These are phyloP conservation scores for Trachelus stipa DNA, from an alignment of 2,888 invertebrate genomes.

Conservation along the genomic window DNA sequence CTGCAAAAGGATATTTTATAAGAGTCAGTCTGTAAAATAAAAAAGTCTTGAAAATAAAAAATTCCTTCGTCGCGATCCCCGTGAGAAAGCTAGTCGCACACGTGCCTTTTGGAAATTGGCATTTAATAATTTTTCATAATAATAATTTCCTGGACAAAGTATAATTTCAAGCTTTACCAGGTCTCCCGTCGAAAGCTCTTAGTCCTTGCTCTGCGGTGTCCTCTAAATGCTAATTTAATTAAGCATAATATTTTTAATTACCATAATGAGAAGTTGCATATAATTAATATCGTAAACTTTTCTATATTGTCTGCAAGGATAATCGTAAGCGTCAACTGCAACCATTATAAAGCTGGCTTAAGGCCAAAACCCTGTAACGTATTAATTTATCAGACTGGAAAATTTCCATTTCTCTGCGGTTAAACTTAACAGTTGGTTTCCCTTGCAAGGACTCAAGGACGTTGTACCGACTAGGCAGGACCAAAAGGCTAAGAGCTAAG, in stretches of 20 bases:
- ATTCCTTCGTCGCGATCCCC: not conserved
- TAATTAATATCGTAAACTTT: not conserved
- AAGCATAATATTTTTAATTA: not conserved
- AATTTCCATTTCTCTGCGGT: constrained; percentile 35
- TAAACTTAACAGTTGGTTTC: constrained; percentile 2
- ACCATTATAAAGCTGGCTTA: constrained; percentile 32
- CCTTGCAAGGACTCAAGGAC: constrained; percentile 8
- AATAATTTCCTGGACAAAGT: not conserved
- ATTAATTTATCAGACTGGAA: constrained; percentile 35
- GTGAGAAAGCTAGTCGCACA: not conserved
- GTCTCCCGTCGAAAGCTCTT: not conserved
- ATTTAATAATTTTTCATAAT: not conserved
- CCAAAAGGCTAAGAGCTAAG: not conserved
- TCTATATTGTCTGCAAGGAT: not conserved
- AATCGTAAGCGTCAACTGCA: not conserved
- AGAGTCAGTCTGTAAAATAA: not conserved
- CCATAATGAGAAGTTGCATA: not conserved
- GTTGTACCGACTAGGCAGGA: not conserved
- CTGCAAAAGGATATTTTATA: not conserved
- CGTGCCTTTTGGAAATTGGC: not conserved
- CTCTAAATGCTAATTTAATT: not conserved
- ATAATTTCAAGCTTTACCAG: not conserved
- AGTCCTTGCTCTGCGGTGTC: not conserved
- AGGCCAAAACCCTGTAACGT: constrained; percentile 38
- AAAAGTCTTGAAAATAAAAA: not conserved